phyloP scores from a whole-genome alignment of 2,888 invertebrate genomes.

The Gymnoscelis rufifasciata region DNA sequence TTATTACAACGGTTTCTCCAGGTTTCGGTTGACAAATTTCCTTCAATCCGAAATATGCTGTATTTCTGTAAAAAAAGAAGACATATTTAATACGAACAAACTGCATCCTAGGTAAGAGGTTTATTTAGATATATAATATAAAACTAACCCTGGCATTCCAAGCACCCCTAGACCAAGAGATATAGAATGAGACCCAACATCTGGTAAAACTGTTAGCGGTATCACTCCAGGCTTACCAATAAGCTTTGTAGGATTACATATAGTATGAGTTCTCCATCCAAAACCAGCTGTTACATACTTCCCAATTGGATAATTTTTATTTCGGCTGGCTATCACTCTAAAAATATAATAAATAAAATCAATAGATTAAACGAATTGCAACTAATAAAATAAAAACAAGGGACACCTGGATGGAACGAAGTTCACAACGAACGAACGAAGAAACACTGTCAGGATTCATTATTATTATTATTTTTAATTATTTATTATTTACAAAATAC shows the following conservation, averaged over 20 bases:
- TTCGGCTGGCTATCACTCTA: constrained; percentile 84
- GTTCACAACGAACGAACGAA: too few species aligned
- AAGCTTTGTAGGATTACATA: constrained; percentile 48
- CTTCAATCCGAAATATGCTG: constrained; percentile 86
- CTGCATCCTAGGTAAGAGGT: too few species aligned
- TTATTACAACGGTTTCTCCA: constrained; percentile 86
- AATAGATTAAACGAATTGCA: too few species aligned
- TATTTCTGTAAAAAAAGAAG: constrained; percentile 72
- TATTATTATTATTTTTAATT: too few species aligned
- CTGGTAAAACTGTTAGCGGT: constrained; percentile 73
- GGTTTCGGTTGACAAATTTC: constrained; percentile 84
- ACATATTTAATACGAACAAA: too few species aligned
- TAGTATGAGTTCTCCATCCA: constrained; percentile 82
- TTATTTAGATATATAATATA: too few species aligned
- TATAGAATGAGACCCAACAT: constrained; percentile 77
- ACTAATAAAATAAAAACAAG: too few species aligned
- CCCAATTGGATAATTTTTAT: constrained; percentile 82
- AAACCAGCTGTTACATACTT: constrained; percentile 80
- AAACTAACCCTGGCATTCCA: constrained; percentile 84
- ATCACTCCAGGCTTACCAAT: constrained; percentile 32
- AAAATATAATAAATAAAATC: constrained; percentile 11
- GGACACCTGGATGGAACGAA: too few species aligned
- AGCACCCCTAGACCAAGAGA: constrained; percentile 83
- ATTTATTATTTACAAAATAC: too few species aligned
- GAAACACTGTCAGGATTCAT: too few species aligned